A percentile compares a stretch with the other conserved stretches of the same genome.
phyloP scores from a whole-genome alignment of 2,113 vertebrate genomes.

The Centropus bengalensis region DNA sequence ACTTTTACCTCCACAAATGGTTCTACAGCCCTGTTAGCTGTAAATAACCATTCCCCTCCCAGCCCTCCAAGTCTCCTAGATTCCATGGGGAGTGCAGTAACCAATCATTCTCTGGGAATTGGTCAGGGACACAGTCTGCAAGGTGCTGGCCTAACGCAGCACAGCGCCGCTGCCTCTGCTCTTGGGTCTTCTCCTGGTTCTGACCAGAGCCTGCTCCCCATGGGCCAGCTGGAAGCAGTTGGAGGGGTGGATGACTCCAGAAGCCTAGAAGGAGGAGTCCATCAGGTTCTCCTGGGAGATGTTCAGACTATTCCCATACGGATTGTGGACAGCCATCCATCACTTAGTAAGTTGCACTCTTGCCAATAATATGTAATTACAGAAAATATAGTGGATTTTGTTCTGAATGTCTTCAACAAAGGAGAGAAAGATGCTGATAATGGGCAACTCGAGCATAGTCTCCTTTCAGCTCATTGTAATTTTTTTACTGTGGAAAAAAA shows the following conservation, averaged over 20 bases:
- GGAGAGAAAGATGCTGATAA: background rate
- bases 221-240: slow-evolving; percentile 73
- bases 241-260: slow-evolving; percentile 60
- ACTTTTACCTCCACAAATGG: slow-evolving; percentile 71
- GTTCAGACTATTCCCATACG: slow-evolving; percentile 75
- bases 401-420: background rate
- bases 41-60: slow-evolving; percentile 60
- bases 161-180: slow-evolving; percentile 6
- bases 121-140: slow-evolving; percentile 68
- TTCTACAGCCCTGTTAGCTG: slow-evolving; percentile 66
- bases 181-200: slow-evolving; percentile 32
- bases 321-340: slow-evolving; percentile 69
- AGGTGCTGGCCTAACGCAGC: slow-evolving; percentile 45
- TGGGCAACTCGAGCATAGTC: background rate
- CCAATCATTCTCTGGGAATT: slow-evolving; percentile 63
- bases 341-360: slow-evolving; percentile 74
- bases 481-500: background rate
- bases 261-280: slow-evolving; percentile 59
- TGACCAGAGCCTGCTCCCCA: slow-evolving; percentile 59
- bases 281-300: slow-evolving; percentile 78
- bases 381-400: background rate
- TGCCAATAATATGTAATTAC: background rate
- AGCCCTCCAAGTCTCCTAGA: slow-evolving; percentile 65
- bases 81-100: slow-evolving; percentile 47
- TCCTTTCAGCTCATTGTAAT: background rate